Percentiles rank a stretch among this genome's conserved stretches.
Evolutionary conservation across 2,888 invertebrate genomes (phyloP).

Genomic region (Muschampia plurimacula): DNA sequence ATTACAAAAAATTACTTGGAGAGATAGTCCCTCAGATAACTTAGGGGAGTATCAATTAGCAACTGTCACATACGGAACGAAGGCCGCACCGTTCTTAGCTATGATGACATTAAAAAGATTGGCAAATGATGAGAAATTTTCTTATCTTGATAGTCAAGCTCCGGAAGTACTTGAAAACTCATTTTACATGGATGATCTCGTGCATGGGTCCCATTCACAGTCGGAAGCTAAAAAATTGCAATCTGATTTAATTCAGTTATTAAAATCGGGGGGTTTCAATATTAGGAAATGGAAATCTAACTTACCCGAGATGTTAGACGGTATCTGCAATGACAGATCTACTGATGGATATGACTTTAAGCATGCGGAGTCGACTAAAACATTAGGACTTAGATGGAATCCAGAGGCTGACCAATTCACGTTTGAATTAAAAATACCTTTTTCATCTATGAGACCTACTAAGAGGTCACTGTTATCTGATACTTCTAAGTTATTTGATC

Average conservation of each 20-base stretch:
- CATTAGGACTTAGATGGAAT: conserved; percentile 1
- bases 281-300: no score
- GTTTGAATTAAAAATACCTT: neutral
- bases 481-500: conserved; percentile 9
- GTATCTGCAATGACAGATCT: neutral
- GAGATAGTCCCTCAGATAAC: neutral
- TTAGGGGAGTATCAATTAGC: no score
- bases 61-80: no score
- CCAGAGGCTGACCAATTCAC: neutral
- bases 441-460: neutral
- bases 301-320: neutral
- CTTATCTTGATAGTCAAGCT: no score
- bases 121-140: no score
- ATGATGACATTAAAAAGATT: no score
- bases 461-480: conserved; percentile 7
- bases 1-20: neutral
- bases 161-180: neutral
- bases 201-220: neutral
- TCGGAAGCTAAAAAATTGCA: neutral
- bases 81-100: no score
- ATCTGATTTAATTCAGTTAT: no score
- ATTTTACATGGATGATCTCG: neutral
- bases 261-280: no score
- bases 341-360: neutral
- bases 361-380: neutral